phyloP scores from a whole-genome alignment of 2,113 vertebrate species.

The Otolemur garnettii region DNA sequence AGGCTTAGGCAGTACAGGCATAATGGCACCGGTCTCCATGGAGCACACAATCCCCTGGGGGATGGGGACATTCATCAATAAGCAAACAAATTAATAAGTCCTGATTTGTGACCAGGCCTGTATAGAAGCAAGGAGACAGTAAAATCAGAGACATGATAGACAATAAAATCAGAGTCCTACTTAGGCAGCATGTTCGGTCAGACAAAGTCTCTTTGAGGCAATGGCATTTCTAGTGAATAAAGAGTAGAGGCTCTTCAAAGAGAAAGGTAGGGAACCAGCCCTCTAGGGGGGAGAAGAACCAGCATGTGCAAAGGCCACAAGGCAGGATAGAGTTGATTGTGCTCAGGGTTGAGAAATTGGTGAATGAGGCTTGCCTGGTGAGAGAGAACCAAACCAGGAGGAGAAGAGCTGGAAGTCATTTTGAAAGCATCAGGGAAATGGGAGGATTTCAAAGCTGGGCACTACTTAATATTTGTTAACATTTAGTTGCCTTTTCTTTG shows the following conservation, averaged over 20 bases:
- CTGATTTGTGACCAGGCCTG: not conserved
- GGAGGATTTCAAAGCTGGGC: not conserved
- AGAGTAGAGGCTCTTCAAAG: not conserved
- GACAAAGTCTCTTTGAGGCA: not conserved
- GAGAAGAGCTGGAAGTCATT: not conserved
- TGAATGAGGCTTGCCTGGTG: not conserved
- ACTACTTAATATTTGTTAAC: not conserved
- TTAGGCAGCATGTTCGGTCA: not conserved
- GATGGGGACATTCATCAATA: not conserved
- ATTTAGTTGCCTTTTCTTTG: not conserved
- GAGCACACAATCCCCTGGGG: not conserved
- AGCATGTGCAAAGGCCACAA: not conserved
- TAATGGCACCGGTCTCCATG: not conserved
- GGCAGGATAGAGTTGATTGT: not conserved
- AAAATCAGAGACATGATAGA: not conserved
- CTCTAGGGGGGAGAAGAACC: not conserved
- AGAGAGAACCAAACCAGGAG: not conserved
- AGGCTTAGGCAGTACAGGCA: not conserved
- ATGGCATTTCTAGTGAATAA: not conserved
- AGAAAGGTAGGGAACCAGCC: fast-evolving
- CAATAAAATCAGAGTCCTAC: not conserved
- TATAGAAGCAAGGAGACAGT: not conserved
- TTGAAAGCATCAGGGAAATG: not conserved
- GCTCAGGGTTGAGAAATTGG: not conserved
- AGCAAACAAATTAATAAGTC: not conserved